Conservation (phyloP, 2,888 invertebrate genomes). For the Metopia argyrocephala region DNA sequence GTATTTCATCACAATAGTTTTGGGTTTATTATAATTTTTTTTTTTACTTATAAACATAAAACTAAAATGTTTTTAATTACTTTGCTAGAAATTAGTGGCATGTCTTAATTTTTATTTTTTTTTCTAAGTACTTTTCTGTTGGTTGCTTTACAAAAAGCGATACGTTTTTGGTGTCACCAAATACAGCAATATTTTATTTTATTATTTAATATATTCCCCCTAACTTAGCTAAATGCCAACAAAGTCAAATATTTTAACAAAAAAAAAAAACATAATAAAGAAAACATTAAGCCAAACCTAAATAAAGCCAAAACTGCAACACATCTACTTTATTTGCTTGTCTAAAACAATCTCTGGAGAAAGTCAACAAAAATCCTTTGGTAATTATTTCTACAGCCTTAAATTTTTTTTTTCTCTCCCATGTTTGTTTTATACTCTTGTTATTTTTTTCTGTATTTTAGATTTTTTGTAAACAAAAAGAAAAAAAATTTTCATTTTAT, state of each 20-base stretch:
- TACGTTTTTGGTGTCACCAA: slow-evolving; percentile 35
- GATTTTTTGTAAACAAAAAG: neutral
- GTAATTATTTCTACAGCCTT: slow-evolving; percentile 58
- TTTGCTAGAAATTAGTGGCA: slow-evolving; percentile 52
- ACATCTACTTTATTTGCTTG: slow-evolving; percentile 40
- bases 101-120: slow-evolving; percentile 22
- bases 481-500: slow-evolving; percentile 8
- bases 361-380: slow-evolving; percentile 60
- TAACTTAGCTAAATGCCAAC: neutral
- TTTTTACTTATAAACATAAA: neutral
- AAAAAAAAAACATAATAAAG: neutral
- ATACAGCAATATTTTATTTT: neutral
- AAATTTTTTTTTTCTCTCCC: neutral
- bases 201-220: neutral
- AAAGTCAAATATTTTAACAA: slow-evolving; percentile 15
- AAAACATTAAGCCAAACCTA: slow-evolving; percentile 8
- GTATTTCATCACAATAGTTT: no score
- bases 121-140: slow-evolving; percentile 24
- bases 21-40: neutral
- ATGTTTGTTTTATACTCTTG: no score
- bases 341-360: slow-evolving; percentile 53
- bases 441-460: neutral
- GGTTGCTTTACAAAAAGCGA: slow-evolving; percentile 39
- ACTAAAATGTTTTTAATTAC: slow-evolving; percentile 29
- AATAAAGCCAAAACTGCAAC: slow-evolving; percentile 16